Base-by-base conservation (phyloP, 2,113 vertebrate species). In the Aramus guarauna region DNA sequence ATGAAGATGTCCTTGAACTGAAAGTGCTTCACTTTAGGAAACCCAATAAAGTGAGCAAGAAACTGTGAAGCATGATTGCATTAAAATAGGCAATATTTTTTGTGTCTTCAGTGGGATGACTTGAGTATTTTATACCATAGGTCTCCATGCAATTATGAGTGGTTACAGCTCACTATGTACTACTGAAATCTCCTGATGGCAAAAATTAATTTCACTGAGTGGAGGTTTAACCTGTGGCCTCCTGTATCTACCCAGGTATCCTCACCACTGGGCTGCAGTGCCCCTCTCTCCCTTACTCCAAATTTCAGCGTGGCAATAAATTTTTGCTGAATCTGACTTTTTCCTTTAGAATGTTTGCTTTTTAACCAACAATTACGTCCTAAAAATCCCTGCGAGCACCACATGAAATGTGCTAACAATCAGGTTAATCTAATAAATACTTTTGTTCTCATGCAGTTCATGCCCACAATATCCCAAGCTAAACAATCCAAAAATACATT, bases 1-100 rank as follows among this genome's bases (percentile, higher is more conserved):
- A 97, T 91, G 92, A 96, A 97, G 94, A 96, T 93, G 95, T 94
- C 96, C 97, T 97, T 97, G 96, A 97, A 92, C 96, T 7, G 18
- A 92, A 95, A 97, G 94, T 94, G 86, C 88, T 95, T 95, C 81
- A 84, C 88, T 96, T 96, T 91, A 96, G 87, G 88, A 94, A 97
- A 87, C 68, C 81, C 23, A 94, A 79, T 92, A 96, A 90, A 95
- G 93, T 92, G 66, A 91, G 67, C 7, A 22, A 92, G 90, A 94
- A 88, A 94, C 58, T 82, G 83, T 89, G 88, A 97, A 94, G 74
- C 94, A 85, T 69, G 50, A 90, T 92, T 86, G 63, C 77, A 85
- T 96, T 93, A 95, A 93, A 83, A 92, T 55, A 79, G 91, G 67
- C 75, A 73, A 82, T 90, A 78, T 90, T 95, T 96, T 95, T 81